Conservation (phyloP, 2,113 vertebrate species). For the Melanerpes formicivorus region DNA sequence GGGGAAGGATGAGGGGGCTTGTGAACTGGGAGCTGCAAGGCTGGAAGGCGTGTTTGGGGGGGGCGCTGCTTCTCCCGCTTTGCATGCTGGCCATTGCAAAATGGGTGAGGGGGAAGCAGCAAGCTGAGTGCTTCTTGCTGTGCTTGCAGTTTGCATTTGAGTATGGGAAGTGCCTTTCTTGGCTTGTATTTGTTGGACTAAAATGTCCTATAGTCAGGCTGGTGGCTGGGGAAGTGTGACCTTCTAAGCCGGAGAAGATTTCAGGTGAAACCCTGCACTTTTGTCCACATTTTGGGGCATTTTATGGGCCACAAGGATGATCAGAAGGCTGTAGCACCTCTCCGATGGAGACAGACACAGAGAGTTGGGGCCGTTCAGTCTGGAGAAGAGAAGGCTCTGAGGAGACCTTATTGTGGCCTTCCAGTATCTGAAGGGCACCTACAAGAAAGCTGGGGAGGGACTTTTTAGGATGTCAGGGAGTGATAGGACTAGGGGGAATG, state of each 20-base stretch:
- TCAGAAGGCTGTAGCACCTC: too few species aligned
- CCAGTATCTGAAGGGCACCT: too few species aligned
- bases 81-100: neutral
- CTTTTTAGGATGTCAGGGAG: too few species aligned
- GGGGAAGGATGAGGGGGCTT: neutral
- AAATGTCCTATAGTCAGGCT: neutral
- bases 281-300: neutral
- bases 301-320: neutral
- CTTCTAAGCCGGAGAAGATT: rapidly evolving
- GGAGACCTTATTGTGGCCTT: too few species aligned
- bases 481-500: too few species aligned
- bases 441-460: too few species aligned
- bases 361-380: too few species aligned
- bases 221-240: neutral
- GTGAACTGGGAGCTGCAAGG: neutral
- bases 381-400: too few species aligned
- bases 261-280: neutral
- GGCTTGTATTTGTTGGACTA: neutral
- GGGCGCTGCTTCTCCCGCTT: neutral
- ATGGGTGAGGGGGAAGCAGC: rapidly evolving
- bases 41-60: neutral
- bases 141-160: rapidly evolving
- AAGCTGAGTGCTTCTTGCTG: neutral
- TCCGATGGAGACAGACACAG: too few species aligned
- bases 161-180: neutral